A percentile compares a stretch with the other conserved stretches of the same genome.
Conservation (phyloP, 2,888 invertebrate species). For the Alcis repandata region DNA sequence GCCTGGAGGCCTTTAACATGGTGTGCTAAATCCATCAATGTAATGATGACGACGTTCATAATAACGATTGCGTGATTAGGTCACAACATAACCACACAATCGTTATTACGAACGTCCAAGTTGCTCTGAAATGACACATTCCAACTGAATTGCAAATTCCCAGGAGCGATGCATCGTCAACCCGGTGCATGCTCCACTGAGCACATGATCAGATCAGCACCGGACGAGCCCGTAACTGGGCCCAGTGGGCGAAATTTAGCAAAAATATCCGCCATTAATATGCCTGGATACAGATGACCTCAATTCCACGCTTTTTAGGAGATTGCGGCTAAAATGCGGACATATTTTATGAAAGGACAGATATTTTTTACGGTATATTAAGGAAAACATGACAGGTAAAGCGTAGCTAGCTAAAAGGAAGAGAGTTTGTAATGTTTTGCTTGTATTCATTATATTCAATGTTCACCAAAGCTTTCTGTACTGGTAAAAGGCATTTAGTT, state of each 20-base stretch:
- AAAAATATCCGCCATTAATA: slow-evolving; percentile 18
- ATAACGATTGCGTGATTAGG: no score
- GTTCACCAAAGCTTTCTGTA: not conserved
- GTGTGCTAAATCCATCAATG: no score
- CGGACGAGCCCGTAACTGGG: slow-evolving; percentile 44
- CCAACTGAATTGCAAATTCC: slow-evolving; percentile 5
- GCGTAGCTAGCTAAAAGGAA: not conserved
- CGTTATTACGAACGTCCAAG: not conserved
- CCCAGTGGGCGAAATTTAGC: slow-evolving; percentile 22
- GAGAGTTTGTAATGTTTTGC: not conserved
- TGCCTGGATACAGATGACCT: slow-evolving; percentile 26
- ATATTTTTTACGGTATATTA: slow-evolving; percentile 2
- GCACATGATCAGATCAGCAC: slow-evolving; percentile 59
- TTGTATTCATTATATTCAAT: not conserved
- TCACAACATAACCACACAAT: not conserved
- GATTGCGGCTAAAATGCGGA: slow-evolving; percentile 10
- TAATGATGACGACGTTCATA: no score
- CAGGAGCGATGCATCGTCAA: slow-evolving; percentile 20
- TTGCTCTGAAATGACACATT: not conserved
- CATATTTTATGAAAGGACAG: slow-evolving; percentile 5
- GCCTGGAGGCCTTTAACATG: no score
- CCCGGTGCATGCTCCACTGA: slow-evolving; percentile 47
- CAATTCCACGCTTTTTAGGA: slow-evolving; percentile 13
- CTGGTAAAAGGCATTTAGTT: not conserved
- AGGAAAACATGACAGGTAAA: not conserved